Base-by-base conservation (phyloP, 2,888 invertebrate genomes). In the Xestia sexstrigata region DNA sequence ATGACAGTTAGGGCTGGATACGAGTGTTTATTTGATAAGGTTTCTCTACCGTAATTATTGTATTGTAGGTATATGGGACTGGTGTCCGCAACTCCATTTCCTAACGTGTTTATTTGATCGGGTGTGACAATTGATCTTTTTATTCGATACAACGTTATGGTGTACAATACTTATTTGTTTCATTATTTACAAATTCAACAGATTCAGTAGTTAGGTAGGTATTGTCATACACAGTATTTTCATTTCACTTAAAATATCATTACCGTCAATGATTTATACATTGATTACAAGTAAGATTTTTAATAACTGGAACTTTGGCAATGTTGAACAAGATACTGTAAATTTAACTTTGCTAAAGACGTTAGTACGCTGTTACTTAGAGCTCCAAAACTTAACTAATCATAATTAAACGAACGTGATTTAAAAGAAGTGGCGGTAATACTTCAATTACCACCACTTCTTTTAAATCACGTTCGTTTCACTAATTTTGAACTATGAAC, bases 401-500 rank as follows among this genome's bases (percentile, higher is more conserved):
- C n/a, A n/a, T n/a, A n/a, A n/a, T n/a, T n/a, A n/a, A n/a, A n/a
- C n/a, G n/a, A n/a, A n/a, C n/a, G n/a, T n/a, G n/a, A n/a, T n/a
- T n/a, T n/a, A n/a, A n/a, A n/a, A n/a, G n/a, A n/a, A n/a, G n/a
- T n/a, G n/a, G n/a, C n/a, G n/a, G n/a, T n/a, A n/a, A n/a, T n/a
- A n/a, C n/a, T n/a, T n/a, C n/a, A n/a, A n/a, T n/a, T n/a, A 47
- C 11, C 30, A 17, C 63, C 52, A 74, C 47, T 81, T 70, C 45
- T 66, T 70, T 74, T 55, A 70, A 78, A 72, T 73, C 55, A 74
- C 79, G 77, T 67, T 71, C 52, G 47, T 66, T 69, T 76, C 13
- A n/a, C n/a, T n/a, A 72, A 82, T 75, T 82, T 81, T 78, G 63
- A 81, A 79, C 87, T 80, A 83, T 76, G 78, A 70, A 78, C 72